Evolutionary conservation across 2,888 invertebrate genomes (phyloP).

Genomic region (Caenorhabditis sinica): DNA sequence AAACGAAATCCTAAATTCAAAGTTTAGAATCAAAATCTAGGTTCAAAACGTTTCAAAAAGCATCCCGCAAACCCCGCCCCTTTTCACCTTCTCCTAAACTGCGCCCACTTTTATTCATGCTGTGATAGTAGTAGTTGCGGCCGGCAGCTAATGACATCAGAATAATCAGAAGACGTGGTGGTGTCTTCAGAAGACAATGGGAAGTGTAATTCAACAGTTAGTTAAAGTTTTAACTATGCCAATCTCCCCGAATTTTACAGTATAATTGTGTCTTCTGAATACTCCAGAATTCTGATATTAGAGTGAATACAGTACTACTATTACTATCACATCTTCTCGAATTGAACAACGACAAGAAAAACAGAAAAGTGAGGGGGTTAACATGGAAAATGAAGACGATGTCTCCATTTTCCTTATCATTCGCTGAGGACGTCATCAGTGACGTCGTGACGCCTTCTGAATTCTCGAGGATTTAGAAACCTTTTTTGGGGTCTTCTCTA

Average conservation of each 20-base stretch:
- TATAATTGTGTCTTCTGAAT: neutral
- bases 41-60: neutral
- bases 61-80: neutral
- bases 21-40: neutral
- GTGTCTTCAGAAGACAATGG: neutral
- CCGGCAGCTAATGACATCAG: conserved; percentile 7
- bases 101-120: conserved; percentile 3
- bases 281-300: neutral
- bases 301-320: conserved; percentile 5
- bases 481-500: conserved; percentile 1
- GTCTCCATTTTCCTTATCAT: conserved; percentile 15
- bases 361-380: neutral
- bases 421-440: conserved; percentile 16
- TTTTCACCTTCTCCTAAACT: neutral
- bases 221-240: neutral
- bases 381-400: neutral
- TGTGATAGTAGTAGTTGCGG: conserved; percentile 15
- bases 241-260: conserved; percentile 16
- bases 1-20: neutral
- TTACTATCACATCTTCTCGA: neutral
- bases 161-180: conserved; percentile 12
- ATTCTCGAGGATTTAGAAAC: conserved; percentile 13
- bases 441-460: conserved; percentile 9
- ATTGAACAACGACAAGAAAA: neutral
- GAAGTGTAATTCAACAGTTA: conserved; percentile 25